A percentile compares a stretch with the other conserved stretches of the same genome.
These are phyloP conservation scores for Orthosia gracilis DNA, from an alignment of 2,888 invertebrate genomes.

Conservation along the genomic window DNA sequence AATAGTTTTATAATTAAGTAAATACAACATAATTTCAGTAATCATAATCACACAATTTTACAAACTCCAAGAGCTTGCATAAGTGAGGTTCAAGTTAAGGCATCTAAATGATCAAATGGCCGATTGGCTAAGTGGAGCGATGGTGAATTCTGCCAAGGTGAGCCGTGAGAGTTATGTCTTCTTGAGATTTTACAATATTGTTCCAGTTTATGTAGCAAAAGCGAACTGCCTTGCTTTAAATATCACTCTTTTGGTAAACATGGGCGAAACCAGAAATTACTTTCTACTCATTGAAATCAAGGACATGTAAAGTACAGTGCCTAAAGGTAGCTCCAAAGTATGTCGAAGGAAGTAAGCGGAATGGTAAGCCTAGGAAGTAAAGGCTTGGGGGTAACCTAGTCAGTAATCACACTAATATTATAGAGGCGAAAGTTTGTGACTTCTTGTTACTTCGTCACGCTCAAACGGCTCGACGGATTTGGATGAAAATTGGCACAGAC, in stretches of 20 bases:
- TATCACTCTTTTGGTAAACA: not conserved
- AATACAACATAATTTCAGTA: not conserved
- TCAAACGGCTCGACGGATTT: too few species aligned
- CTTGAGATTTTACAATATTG: slow-evolving; percentile 31
- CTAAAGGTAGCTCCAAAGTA: not conserved
- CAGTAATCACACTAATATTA: too few species aligned
- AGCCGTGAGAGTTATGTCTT: slow-evolving; percentile 45
- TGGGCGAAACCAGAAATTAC: not conserved
- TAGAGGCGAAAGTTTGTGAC: too few species aligned
- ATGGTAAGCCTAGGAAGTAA: not conserved
- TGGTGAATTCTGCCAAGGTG: slow-evolving; percentile 63
- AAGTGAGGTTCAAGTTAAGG: slow-evolving; percentile 41
- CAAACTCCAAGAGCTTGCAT: slow-evolving; percentile 25
- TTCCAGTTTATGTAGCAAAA: slow-evolving; percentile 25
- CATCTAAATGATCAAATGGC: slow-evolving; percentile 27
- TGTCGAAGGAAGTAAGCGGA: not conserved
- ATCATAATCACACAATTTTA: not conserved
- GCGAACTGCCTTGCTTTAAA: slow-evolving; percentile 11
- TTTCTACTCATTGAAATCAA: not conserved
- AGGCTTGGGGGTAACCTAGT: not conserved
- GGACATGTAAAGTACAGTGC: not conserved
- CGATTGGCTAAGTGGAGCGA: slow-evolving; percentile 56
- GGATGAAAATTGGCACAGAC: too few species aligned
- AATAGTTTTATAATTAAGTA: not conserved
- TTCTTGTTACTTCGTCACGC: too few species aligned